Base-by-base conservation (phyloP, 2,797 vertebrate genomes). In the Enteromius treurensis region DNA sequence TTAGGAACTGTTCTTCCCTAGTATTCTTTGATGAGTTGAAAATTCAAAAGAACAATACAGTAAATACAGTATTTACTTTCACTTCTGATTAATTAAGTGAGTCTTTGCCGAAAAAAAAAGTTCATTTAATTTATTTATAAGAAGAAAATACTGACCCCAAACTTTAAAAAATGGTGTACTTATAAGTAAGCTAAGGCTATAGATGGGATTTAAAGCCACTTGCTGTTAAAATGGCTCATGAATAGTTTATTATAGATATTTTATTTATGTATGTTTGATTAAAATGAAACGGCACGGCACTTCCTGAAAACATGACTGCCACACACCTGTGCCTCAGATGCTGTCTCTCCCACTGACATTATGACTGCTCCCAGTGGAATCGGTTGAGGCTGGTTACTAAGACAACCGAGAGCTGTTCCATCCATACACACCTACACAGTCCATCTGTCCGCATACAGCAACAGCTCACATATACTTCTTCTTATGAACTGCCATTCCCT, bases 271-370 rank as follows among this genome's bases (percentile, higher is more conserved):
- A 77, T 77, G 40, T 40, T 71, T 83, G 67, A 70, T 78, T 34
- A 15, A 77, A 49, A 55, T 55, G 32, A 81, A 78, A 76, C 71
- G n/a, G 11, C 69, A 21, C 6, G 17, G 32, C 67, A 40, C 34
- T 67, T 51, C 53, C 65, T 42, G 58, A 74, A 71, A 69, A 67
- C 85, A 68, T 79, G 84, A 40, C 21, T 58, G 62, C 45, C 89
- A 93, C 92, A 93, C 93, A 95, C 93, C 94, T 94, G 93, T 93
- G 93, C 89, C 92, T 90, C 89, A 9, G 85, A 91, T 89, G 90
- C 86, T 90, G 87, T 90, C 90, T 85, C 87, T 93, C 91, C 92
- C 93, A 91, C 47, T 51, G 58, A 81, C 79, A 74, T 40, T 79
- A 55, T 65, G 81, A 90, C 88, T 84, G 88, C 70, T 92, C 93